phyloP scores from a whole-genome alignment of 2,888 invertebrate genomes.

The Hyposoter dolosus region DNA sequence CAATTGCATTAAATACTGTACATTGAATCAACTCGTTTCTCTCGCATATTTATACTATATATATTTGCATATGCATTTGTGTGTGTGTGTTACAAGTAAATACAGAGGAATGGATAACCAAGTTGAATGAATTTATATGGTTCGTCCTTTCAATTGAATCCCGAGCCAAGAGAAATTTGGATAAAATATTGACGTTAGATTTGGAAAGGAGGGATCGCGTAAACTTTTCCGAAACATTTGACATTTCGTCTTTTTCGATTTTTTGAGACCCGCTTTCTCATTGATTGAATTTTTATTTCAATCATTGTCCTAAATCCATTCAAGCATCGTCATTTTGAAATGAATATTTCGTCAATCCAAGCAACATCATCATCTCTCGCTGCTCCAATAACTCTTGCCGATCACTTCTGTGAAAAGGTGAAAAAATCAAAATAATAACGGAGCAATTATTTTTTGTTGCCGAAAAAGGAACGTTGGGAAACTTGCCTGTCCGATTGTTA shows the following conservation, averaged over 20 bases:
- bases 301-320: not conserved
- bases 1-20: conserved; percentile 78
- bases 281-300: conserved; percentile 1
- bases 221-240: too few relatives aligned
- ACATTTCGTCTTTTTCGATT: not conserved
- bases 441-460: not conserved
- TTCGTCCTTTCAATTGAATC: conserved; percentile 7
- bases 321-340: conserved; percentile 35
- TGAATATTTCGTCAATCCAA: conserved; percentile 40
- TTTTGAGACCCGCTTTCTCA: conserved; percentile 1
- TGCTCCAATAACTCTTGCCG: conserved; percentile 83
- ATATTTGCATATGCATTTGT: conserved; percentile 23
- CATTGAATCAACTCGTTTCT: conserved; percentile 72
- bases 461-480: not conserved
- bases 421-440: conserved; percentile 24
- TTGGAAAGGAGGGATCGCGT: conserved; percentile 17
- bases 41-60: not conserved
- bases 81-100: conserved; percentile 53
- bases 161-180: not conserved
- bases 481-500: conserved; percentile 81
- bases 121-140: conserved; percentile 42
- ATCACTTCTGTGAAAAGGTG: conserved; percentile 77
- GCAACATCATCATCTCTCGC: conserved; percentile 80
- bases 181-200: conserved; percentile 48
- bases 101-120: conserved; percentile 70